Percentiles rank a stretch among this genome's conserved stretches.
Conservation (phyloP, 23 tunicate species). For the Trididemnum clinides region DNA sequence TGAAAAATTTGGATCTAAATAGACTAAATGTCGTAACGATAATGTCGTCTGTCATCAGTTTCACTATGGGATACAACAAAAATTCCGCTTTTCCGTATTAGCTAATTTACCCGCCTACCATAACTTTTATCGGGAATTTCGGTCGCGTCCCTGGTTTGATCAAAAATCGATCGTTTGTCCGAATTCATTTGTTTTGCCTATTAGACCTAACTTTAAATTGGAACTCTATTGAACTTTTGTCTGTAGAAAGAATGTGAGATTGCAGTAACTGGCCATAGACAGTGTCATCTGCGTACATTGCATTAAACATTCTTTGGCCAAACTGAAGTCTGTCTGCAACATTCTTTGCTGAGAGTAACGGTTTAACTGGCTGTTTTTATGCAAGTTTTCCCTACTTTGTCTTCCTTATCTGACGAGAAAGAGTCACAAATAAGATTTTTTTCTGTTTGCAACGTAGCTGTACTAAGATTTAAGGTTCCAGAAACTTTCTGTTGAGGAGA, state of each 20-base stretch:
- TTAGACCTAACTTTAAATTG: neutral
- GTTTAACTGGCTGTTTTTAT: neutral
- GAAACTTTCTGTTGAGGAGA: too few relatives aligned
- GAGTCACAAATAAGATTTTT: too few relatives aligned
- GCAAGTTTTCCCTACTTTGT: too few relatives aligned
- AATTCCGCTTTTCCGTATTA: neutral
- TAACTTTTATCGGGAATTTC: neutral
- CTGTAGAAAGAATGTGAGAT: constrained; percentile 8
- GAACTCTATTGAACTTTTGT: too few relatives aligned
- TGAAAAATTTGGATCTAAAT: neutral
- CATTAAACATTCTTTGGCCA: neutral
- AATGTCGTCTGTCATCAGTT: neutral
- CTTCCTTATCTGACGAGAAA: too few relatives aligned
- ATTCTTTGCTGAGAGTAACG: neutral
- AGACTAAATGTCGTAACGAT: neutral
- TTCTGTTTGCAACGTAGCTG: too few relatives aligned
- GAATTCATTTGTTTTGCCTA: neutral
- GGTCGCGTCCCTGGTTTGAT: neutral
- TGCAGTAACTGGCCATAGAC: neutral
- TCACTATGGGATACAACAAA: neutral
- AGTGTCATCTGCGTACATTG: neutral
- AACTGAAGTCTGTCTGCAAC: neutral
- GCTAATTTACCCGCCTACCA: neutral
- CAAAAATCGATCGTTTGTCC: neutral
- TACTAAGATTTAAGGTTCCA: too few relatives aligned